phyloP scores from a whole-genome alignment of 1,140 invertebrate genomes.

The Scaptomyza graminum region DNA sequence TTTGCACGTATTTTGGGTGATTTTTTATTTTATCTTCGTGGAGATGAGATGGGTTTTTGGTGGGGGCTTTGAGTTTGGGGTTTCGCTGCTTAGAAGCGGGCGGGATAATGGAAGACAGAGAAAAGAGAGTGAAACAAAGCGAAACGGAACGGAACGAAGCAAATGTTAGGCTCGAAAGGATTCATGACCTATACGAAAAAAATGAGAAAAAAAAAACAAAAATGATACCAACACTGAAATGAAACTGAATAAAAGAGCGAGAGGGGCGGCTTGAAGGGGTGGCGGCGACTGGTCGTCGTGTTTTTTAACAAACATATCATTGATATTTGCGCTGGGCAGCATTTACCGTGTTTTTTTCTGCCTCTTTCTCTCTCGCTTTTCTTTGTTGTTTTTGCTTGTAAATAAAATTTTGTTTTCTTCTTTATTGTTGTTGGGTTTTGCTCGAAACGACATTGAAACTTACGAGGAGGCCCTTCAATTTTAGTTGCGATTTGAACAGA shows the following conservation, averaged over 20 bases:
- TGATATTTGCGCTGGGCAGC: slow-evolving; percentile 73
- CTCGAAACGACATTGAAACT: slow-evolving; percentile 67
- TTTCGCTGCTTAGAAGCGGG: neutral
- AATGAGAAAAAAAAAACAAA: slow-evolving; percentile 3
- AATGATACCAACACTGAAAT: neutral
- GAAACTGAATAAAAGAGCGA: slow-evolving; percentile 8
- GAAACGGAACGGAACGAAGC: neutral
- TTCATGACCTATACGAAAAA: slow-evolving; percentile 56
- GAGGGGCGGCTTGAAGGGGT: neutral
- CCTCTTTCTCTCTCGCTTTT: neutral
- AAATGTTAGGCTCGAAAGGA: slow-evolving; percentile 41
- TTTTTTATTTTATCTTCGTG: neutral
- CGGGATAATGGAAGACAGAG: too few relatives aligned
- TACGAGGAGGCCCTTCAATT: slow-evolving; percentile 60
- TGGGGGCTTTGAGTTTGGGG: neutral
- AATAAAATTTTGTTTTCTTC: slow-evolving; percentile 50
- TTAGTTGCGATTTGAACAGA: slow-evolving; percentile 26
- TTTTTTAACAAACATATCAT: slow-evolving; percentile 81
- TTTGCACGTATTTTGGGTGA: neutral
- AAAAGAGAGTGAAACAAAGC: neutral
- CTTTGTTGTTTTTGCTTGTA: slow-evolving; percentile 53
- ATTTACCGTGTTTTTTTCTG: slow-evolving; percentile 36
- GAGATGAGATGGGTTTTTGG: slow-evolving; percentile 14
- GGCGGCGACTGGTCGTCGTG: slow-evolving; percentile 60
- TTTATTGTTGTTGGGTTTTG: neutral